Evolutionary conservation across 2,888 invertebrate genomes (phyloP).

Genomic region (Yponomeuta evonymella): DNA sequence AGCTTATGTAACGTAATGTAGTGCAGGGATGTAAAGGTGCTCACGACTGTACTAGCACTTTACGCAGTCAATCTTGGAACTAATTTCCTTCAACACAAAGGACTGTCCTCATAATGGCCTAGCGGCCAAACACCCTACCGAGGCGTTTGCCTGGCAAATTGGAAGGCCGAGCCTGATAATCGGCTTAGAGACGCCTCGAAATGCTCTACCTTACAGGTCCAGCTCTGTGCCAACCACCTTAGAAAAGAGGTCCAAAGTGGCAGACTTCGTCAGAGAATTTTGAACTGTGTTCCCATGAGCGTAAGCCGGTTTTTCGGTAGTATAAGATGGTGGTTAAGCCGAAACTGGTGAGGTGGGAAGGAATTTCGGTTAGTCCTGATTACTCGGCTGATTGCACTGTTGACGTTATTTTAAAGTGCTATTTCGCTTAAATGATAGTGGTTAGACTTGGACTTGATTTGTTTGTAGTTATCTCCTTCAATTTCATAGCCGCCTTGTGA

Average conservation of each 20-base stretch:
- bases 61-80: neutral
- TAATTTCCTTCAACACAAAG: neutral
- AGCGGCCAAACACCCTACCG: constrained; percentile 33
- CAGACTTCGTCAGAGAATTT: neutral
- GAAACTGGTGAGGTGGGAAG: neutral
- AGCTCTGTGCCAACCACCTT: neutral
- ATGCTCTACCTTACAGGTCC: constrained; percentile 1
- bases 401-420: constrained; percentile 1
- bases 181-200: constrained; percentile 44
- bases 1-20: too few relatives aligned
- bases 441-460: neutral
- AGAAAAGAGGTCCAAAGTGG: neutral
- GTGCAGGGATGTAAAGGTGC: too few relatives aligned
- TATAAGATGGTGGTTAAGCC: neutral
- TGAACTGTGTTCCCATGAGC: neutral
- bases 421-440: neutral
- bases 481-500: too few relatives aligned
- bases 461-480: neutral
- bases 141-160: constrained; percentile 59
- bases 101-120: neutral
- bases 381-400: constrained; percentile 3
- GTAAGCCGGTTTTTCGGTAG: neutral
- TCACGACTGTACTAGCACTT: too few relatives aligned
- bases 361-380: constrained; percentile 5
- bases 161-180: constrained; percentile 46